Evolutionary conservation across 2,888 invertebrate genomes (phyloP).

Genomic region (Agrotis puta): DNA sequence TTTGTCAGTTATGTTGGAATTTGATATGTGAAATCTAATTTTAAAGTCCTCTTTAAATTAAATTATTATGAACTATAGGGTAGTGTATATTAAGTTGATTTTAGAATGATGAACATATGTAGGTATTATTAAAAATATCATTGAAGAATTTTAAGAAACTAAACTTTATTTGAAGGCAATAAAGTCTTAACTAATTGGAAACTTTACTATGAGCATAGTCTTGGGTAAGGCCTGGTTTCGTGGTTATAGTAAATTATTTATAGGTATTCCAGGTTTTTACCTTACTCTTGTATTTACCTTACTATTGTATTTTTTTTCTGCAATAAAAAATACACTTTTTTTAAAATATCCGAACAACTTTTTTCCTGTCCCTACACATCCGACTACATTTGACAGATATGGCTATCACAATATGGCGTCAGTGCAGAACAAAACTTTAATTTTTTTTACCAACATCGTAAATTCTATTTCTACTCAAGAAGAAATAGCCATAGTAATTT

Average conservation of each 20-base stretch:
- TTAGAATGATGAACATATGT: background rate
- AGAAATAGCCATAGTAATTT: background rate
- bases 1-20: background rate
- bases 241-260: background rate
- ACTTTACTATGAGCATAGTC: background rate
- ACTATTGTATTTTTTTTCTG: too few relatives aligned
- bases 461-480: slow-evolving; percentile 6
- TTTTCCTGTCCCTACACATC: too few relatives aligned
- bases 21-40: background rate
- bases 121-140: background rate
- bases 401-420: too few relatives aligned
- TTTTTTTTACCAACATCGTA: slow-evolving; percentile 1
- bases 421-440: background rate
- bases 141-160: background rate
- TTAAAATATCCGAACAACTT: too few relatives aligned
- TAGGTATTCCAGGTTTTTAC: too few relatives aligned
- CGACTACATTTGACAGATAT: too few relatives aligned
- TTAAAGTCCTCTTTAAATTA: background rate
- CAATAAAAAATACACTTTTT: too few relatives aligned
- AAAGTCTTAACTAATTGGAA: background rate
- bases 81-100: background rate
- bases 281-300: too few relatives aligned
- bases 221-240: background rate
- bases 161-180: background rate
- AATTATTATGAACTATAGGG: background rate